Evolutionary conservation across 2,113 vertebrate species (phyloP), one percentile per base, ranked within the genome.

Genomic region (Tragelaphus imberbis): DNA sequence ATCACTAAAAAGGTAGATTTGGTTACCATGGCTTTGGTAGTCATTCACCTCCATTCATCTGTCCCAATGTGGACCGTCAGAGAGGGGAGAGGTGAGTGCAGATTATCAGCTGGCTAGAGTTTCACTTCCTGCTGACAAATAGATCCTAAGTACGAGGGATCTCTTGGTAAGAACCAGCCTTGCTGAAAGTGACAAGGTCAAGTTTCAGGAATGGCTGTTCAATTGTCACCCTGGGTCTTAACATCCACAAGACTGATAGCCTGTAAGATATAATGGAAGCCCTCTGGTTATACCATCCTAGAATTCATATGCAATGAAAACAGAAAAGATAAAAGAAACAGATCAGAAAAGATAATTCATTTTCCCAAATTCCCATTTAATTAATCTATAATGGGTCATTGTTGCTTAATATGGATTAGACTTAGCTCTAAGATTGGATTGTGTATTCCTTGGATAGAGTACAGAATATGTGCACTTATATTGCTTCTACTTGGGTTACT

Each of bases 161-260:
- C 92, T 89, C 44, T 95, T 80, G 63, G 90, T 89, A 96, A 97
- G 90, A 87, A 87, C n/a, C 65, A 55, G 90, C 68, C 82, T 92
- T 94, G 61, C 82, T 92, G 82, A 88, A 94, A 95, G 88, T 28
- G 82, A 91, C 92, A 93, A 96, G 80, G 59, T 98, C 82, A 97
- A 75, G 90, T 96, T 97, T 89, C 71, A 95, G 95, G 94, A 97
- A 87, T 93, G 85, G 21, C 59, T 89, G 85, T 84, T 96, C 90
- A 94, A 8, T 94, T 61, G 94, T 96, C 93, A 89, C 59, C 21
- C 88, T 1, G 0, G 59, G 51, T 49, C 65, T 97, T 92, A 92
- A 30, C 56, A 89, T 71, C 51, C 61, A 13, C 10, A 77, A 59
- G 65, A 53, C 79, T 96, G 77, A 47, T 0, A 47, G 49, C 17